Conservation (phyloP, 2,888 invertebrate genomes). For the Thumatha senex region DNA sequence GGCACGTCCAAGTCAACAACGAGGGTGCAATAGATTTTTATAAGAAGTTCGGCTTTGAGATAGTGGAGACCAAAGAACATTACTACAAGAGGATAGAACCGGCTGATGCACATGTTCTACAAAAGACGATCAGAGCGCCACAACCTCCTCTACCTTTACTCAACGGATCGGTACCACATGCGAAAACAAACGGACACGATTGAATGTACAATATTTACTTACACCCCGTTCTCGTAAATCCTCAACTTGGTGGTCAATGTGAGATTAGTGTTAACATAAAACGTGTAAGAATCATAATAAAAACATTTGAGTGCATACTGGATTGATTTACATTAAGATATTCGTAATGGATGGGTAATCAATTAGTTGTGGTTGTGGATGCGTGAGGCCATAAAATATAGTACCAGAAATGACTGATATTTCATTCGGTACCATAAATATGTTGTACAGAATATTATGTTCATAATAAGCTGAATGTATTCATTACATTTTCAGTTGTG, state of each 20-base stretch:
- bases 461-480: constrained; percentile 40
- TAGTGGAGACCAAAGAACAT: constrained; percentile 98
- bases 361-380: constrained; percentile 65
- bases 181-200: constrained; percentile 79
- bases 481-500: constrained; percentile 37
- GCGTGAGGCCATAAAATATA: constrained; percentile 59
- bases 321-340: constrained; percentile 57
- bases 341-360: constrained; percentile 51
- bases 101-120: constrained; percentile 98
- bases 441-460: constrained; percentile 53
- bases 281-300: constrained; percentile 63
- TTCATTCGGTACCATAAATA: constrained; percentile 41
- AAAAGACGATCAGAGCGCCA: constrained; percentile 89
- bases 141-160: constrained; percentile 64
- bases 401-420: constrained; percentile 61
- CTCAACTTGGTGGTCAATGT: constrained; percentile 63
- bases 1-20: constrained; percentile 99
- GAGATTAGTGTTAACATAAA: constrained; percentile 69
- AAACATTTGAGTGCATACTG: constrained; percentile 58
- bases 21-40: constrained; percentile 99
- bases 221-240: constrained; percentile 53
- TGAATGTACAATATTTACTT: constrained; percentile 56
- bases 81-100: constrained; percentile 99
- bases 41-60: constrained; percentile 99
- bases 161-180: constrained; percentile 74